A percentile compares a stretch with the other conserved stretches of the same genome.
Evolutionary conservation across 2,797 vertebrate species (phyloP).

Genomic region (Periophthalmus magnuspinnatus): DNA sequence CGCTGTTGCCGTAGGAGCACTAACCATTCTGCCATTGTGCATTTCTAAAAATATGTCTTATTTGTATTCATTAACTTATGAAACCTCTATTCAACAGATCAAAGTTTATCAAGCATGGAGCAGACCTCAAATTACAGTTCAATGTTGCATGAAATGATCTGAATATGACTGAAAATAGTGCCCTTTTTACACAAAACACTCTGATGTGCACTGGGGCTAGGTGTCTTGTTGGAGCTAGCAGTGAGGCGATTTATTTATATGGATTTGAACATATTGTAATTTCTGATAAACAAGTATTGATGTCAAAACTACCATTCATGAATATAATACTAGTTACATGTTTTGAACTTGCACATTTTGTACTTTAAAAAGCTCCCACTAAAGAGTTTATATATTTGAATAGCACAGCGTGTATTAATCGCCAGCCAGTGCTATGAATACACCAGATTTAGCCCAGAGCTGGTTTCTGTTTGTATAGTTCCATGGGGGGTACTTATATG

Average conservation of each 20-base stretch:
- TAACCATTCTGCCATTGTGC: neutral
- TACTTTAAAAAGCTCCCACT: neutral
- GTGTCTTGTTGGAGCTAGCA: neutral
- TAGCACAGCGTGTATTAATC: too few species aligned
- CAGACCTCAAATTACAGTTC: slow-evolving; percentile 4
- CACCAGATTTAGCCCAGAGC: too few species aligned
- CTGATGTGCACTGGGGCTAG: neutral
- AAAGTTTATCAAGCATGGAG: neutral
- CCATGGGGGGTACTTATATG: too few species aligned
- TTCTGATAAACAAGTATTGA: neutral
- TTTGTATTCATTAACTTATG: neutral
- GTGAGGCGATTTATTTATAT: neutral
- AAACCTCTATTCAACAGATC: neutral
- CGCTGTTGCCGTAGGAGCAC: neutral
- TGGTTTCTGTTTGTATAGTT: too few species aligned
- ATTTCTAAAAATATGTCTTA: neutral
- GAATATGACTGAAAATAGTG: neutral
- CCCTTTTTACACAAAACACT: neutral
- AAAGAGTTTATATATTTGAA: too few species aligned
- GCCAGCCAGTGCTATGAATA: too few species aligned
- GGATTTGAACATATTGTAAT: neutral
- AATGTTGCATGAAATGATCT: slow-evolving; percentile 6
- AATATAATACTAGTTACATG: neutral
- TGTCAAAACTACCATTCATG: neutral
- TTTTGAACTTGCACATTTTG: neutral